Base-by-base conservation (phyloP, 2,113 vertebrate genomes). In the Lycaon pictus region DNA sequence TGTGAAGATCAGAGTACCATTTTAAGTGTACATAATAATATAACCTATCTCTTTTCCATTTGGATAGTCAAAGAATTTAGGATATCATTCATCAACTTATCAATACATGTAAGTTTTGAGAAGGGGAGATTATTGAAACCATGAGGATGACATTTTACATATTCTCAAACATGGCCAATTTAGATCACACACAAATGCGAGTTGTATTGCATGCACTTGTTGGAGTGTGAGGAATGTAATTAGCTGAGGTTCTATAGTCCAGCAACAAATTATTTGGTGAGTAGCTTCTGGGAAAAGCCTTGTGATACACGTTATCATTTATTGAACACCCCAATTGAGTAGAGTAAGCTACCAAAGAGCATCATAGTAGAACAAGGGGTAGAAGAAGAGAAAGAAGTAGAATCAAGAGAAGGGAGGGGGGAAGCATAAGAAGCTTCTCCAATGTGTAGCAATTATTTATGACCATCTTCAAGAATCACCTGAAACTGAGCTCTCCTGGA, bases 61-160 rank as follows among this genome's bases (percentile, higher is more conserved):
- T 96, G 80, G 22, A 48, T 76, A 25, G 8, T 85, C 32, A 81
- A n/a, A 86, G 25, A 86, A 65, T 77, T 81, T 58, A 93, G 32
- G 56, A 25, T 80, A 71, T 96, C 58, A 63, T 94, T 92, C 11
- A 82, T 60, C 37, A 86, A 20, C 13, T 91, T 91, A 48, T 79
- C 11, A 27, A 76, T 60, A 72, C 56, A 81, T 88, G 0, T 56
- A 88, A 37, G 1, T 76, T 91, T 93, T 19, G 23, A 29, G 23
- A n/a, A 79, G 7, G 58, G 65, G 20, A 58, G 22, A 16, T 90
- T 84, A 69, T 37, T 84, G 35, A 74, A 84, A 63, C 71, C 71
- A 22, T 53, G 17, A 83, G 48, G 37, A 87, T 71, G 20, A 29
- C 53, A 65, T 85, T 89, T 81, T 65, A n/a, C 53, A 65, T 80